Evolutionary conservation across 2,113 vertebrate species (phyloP).

Genomic region (Mixornis gularis): DNA sequence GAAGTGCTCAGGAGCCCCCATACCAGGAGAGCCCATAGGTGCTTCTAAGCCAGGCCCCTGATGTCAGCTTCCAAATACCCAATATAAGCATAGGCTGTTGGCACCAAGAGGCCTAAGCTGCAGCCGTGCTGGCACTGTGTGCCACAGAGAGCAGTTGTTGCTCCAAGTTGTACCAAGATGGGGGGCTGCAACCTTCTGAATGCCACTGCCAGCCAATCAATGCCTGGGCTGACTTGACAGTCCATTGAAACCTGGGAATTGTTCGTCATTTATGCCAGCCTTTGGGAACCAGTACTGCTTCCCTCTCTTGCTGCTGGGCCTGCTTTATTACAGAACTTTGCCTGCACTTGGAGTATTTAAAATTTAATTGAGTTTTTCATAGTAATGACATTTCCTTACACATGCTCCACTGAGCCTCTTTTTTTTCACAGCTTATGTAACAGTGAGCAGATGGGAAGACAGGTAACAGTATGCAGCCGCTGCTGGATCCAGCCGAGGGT

Average conservation of each 20-base stretch:
- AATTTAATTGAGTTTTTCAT: not conserved
- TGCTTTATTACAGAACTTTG: not conserved
- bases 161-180: not conserved
- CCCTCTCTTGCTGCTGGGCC: not conserved
- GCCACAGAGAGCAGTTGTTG: not conserved
- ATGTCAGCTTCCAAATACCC: not conserved
- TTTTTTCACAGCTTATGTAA: not conserved
- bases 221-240: rapidly evolving
- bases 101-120: not conserved
- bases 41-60: not conserved
- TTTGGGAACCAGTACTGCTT: not conserved
- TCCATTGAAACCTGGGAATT: not conserved
- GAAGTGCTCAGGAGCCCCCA: not conserved
- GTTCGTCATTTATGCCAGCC: not conserved
- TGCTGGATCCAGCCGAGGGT: not conserved
- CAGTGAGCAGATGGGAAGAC: not conserved
- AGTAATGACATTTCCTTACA: conserved; percentile 12
- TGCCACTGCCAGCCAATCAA: rapidly evolving
- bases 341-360: not conserved
- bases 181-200: not conserved
- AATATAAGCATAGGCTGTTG: rapidly evolving
- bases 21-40: not conserved
- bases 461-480: not conserved
- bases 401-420: not conserved
- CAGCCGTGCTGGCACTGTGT: rapidly evolving